These are phyloP conservation scores for Xanthia togata DNA, from an alignment of 2,888 invertebrate genomes.

Conservation along the genomic window DNA sequence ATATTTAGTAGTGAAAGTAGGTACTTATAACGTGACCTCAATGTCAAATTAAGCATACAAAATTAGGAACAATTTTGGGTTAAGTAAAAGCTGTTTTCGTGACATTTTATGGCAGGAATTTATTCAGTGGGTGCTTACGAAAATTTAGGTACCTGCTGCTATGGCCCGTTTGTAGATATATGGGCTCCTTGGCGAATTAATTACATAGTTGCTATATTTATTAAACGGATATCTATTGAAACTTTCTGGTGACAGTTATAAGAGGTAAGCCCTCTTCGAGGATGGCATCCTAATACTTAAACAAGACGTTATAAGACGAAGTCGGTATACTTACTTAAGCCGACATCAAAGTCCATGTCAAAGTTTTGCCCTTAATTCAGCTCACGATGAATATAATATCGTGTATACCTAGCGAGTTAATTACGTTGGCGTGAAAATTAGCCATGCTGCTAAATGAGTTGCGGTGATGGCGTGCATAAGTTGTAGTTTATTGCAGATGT, in stretches of 20 bases:
- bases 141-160: constrained; percentile 33
- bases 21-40: constrained; percentile 59
- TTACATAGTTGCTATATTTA: constrained; percentile 36
- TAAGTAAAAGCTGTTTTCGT: constrained; percentile 60
- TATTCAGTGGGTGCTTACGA: constrained; percentile 47
- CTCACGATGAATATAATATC: constrained; percentile 82
- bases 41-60: constrained; percentile 62
- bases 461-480: constrained; percentile 65
- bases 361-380: constrained; percentile 81
- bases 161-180: constrained; percentile 31
- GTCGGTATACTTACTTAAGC: constrained; percentile 68
- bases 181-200: constrained; percentile 21
- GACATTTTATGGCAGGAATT: constrained; percentile 57
- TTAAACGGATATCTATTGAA: constrained; percentile 28
- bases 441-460: constrained; percentile 73
- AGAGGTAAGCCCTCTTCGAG: constrained; percentile 39
- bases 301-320: constrained; percentile 66
- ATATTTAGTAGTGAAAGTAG: constrained; percentile 56
- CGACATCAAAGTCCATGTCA: constrained; percentile 77
- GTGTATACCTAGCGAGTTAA: constrained; percentile 77
- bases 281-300: constrained; percentile 62
- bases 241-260: constrained; percentile 24
- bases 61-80: constrained; percentile 58
- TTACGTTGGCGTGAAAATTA: constrained; percentile 80
- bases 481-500: constrained; percentile 60